phyloP scores from a whole-genome alignment of 2,113 vertebrate genomes.

The Thryonomys swinderianus region DNA sequence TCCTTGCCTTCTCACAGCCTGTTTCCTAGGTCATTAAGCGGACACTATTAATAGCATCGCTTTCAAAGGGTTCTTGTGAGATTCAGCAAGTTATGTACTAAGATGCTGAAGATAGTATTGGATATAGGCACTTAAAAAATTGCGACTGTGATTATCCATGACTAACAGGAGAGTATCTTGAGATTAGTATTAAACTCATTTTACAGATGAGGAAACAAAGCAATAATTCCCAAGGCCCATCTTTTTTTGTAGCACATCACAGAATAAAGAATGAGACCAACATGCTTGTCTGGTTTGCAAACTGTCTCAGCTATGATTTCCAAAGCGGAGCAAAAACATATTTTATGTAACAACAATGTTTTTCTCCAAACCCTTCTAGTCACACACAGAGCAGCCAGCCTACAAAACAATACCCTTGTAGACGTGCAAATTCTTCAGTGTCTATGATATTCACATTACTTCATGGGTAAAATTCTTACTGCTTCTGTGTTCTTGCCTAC shows the following conservation, averaged over 20 bases:
- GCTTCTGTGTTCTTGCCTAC: conserved; percentile 9
- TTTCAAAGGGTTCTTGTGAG: background rate
- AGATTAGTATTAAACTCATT: background rate
- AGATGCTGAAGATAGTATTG: background rate
- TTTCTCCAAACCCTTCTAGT: background rate
- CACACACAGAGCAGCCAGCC: background rate
- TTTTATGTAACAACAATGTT: background rate
- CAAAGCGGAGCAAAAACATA: background rate
- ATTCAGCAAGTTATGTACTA: background rate
- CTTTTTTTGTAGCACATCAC: background rate
- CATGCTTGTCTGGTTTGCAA: background rate
- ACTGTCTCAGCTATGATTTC: background rate
- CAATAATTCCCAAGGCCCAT: background rate
- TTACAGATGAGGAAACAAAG: background rate
- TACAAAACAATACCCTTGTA: background rate
- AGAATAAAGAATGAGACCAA: background rate
- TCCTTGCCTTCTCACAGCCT: background rate
- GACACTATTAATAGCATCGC: background rate
- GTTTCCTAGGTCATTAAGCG: background rate
- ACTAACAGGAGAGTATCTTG: background rate
- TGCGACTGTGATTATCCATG: background rate
- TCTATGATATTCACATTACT: background rate
- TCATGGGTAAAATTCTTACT: conserved; percentile 27
- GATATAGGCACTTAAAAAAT: background rate
- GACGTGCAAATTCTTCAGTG: background rate